Evolutionary conservation across 1,140 invertebrate species (phyloP), one percentile per base, ranked within the genome.

Genomic region (Dufourea novaeangliae): DNA sequence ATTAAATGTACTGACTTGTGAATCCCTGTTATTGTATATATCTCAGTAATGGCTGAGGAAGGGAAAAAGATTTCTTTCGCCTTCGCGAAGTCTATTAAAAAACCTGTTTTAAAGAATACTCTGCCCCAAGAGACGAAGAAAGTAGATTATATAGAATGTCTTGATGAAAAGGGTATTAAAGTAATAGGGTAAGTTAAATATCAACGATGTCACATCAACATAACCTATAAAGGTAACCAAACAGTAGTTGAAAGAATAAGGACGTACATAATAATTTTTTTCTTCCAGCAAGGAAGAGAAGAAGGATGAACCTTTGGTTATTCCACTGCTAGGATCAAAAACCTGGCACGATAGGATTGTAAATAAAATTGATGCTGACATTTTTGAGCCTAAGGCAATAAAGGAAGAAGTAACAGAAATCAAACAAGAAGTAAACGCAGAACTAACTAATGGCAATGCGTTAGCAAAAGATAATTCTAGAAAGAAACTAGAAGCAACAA

Each of bases 41-140:
- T 37, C 12, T 12, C 22, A 63, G 62, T 70, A 78, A 93, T 93
- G 92, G 86, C 88, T 79, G 92, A 92, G 56, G 94, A 94, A 72
- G 78, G 86, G 81, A 96, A 96, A 77, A 97, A 96, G 88, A 95
- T 97, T 89, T 96, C 96, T 0, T 97, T 97, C 91, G 94, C 95
- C 34, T 97, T 97, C 91, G 94, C 92, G 77, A 96, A 96, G 92
- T 93, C 94, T 1, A 92, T 94, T 46, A 96, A 95, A 87, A 95
- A 95, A 85, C 90, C 94, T 27, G 93, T 93, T 73, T 87, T 93
- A 32, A 88, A 93, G 70, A 91, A 94, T 56, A 80, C 88, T 52
- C 72, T 86, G 22, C 86, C 82, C 73, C 89, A 87, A 39, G 87
- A 91, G 76, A 87, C 93, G 79, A 93, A 93, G 86, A 92, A 93